Conservation (phyloP, 2,888 invertebrate genomes). For the Pilophorus perplexus region DNA sequence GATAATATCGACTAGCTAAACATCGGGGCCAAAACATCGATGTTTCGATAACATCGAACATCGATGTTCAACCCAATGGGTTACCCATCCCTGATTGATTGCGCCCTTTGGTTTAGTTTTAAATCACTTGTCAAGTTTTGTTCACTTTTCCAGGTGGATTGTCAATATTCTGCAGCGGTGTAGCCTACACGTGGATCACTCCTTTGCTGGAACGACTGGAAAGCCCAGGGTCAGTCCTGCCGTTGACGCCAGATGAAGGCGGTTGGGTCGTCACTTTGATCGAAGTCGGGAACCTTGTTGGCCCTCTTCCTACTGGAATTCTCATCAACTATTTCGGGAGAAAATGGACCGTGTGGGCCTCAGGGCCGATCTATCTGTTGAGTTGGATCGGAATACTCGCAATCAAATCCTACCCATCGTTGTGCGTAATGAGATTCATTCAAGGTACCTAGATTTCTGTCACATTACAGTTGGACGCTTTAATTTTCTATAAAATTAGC, state of each 20-base stretch:
- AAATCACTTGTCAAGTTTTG: no score
- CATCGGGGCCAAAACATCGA: no score
- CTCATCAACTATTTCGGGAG: conserved; percentile 46
- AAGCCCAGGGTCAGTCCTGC: conserved; percentile 42
- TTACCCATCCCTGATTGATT: no score
- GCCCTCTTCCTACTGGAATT: conserved; percentile 48
- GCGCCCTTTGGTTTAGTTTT: no score
- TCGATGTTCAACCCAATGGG: no score
- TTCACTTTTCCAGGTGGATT: conserved; percentile 48
- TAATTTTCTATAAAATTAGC: no score
- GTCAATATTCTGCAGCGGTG: conserved; percentile 46
- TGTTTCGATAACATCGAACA: no score
- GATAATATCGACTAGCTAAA: no score
- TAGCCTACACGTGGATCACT: conserved; percentile 47
- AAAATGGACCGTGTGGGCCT: conserved; percentile 44
- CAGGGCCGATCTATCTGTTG: conserved; percentile 44
- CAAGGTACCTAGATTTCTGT: conserved; percentile 46
- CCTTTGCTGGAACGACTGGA: conserved; percentile 45
- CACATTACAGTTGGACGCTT: no score
- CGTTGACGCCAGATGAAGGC: conserved; percentile 44
- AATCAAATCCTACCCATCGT: conserved; percentile 36
- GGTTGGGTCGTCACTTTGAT: conserved; percentile 48
- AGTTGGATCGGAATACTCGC: conserved; percentile 44
- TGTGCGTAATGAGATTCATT: conserved; percentile 47
- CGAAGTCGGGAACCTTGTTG: conserved; percentile 48